Conservation (phyloP, 23 tunicate species). For the Clavelina lepadiformis region DNA sequence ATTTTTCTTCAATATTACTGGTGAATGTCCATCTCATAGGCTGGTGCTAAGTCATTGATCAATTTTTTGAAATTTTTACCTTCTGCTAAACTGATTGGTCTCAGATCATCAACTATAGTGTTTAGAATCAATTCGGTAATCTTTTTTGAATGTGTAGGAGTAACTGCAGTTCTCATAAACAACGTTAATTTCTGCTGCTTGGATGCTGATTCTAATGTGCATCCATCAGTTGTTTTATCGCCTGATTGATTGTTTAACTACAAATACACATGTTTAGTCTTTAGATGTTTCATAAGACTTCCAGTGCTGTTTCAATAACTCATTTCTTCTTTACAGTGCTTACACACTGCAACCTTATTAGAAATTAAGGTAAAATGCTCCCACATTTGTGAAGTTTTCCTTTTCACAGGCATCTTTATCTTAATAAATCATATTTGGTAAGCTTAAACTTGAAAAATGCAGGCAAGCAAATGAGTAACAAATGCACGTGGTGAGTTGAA, state of each 20-base stretch:
- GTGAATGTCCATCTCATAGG: constrained; percentile 25
- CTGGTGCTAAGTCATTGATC: constrained; percentile 27
- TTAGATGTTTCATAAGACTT: constrained; percentile 21
- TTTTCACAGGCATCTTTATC: constrained; percentile 35
- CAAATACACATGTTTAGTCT: constrained; percentile 20
- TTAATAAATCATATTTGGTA: too few species aligned
- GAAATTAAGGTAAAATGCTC: constrained; percentile 19
- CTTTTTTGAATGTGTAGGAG: constrained; percentile 23
- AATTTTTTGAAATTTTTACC: constrained; percentile 30
- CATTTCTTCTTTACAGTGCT: constrained; percentile 22
- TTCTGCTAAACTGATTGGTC: constrained; percentile 38
- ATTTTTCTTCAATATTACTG: constrained; percentile 15
- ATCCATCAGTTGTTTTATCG: constrained; percentile 1
- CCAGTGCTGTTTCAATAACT: constrained; percentile 35
- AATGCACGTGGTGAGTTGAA: too few species aligned
- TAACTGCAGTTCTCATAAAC: constrained; percentile 15
- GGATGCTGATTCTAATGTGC: background rate
- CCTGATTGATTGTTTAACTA: background rate
- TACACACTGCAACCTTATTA: constrained; percentile 22
- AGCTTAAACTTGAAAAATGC: too few species aligned
- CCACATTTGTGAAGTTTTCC: constrained; percentile 30
- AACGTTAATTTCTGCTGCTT: constrained; percentile 31
- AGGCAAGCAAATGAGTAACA: too few species aligned
- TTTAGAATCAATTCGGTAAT: constrained; percentile 24
- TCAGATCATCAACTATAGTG: constrained; percentile 32